A percentile compares a stretch with the other conserved stretches of the same genome.
Conservation (phyloP, 2,113 vertebrate genomes). For the Heptranchias perlo region DNA sequence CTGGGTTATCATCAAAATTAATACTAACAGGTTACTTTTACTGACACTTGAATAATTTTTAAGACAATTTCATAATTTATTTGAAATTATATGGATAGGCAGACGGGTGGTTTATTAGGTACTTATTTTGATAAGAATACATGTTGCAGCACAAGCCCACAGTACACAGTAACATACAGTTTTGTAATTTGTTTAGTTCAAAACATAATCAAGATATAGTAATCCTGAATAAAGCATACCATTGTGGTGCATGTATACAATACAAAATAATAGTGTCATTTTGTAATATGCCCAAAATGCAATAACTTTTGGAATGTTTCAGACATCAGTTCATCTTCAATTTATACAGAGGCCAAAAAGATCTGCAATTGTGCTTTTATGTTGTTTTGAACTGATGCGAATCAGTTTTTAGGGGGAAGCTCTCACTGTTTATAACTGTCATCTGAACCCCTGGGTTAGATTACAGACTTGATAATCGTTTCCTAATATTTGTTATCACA, state of each 20-base stretch:
- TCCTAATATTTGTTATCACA: not conserved
- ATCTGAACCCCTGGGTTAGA: not conserved
- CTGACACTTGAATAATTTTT: not conserved
- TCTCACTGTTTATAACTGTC: not conserved
- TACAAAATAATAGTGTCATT: not conserved
- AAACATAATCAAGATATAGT: not conserved
- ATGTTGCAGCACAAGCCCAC: not conserved
- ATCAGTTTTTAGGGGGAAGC: conserved; percentile 12
- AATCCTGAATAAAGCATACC: not conserved
- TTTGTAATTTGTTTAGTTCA: not conserved
- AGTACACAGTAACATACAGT: not conserved
- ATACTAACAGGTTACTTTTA: not conserved
- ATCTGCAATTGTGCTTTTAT: not conserved
- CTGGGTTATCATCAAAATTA: not conserved
- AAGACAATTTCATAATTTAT: not conserved
- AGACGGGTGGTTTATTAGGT: not conserved
- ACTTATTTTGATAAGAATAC: not conserved
- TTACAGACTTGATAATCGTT: conserved; percentile 19
- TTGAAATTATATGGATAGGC: not conserved
- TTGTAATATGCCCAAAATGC: not conserved
- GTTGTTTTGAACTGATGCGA: conserved; percentile 16
- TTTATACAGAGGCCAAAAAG: not conserved
- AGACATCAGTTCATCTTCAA: not conserved
- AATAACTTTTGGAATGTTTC: not conserved
- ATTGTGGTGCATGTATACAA: not conserved